These are phyloP conservation scores for Drosophila leonis DNA, from an alignment of 2,888 invertebrate species.

Conservation along the genomic window DNA sequence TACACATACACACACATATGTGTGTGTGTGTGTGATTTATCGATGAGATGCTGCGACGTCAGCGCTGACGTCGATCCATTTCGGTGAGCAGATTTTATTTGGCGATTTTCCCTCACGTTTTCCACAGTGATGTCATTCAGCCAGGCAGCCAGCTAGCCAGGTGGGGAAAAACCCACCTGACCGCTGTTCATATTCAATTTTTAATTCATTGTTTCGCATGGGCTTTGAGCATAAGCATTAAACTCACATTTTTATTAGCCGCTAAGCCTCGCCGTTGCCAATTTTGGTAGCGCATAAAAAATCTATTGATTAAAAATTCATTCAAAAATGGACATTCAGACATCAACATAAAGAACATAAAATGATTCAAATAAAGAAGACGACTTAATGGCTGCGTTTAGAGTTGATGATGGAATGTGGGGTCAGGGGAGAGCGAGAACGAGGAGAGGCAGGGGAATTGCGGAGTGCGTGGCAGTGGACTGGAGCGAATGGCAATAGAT, in stretches of 20 bases:
- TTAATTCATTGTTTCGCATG: slow-evolving; percentile 11
- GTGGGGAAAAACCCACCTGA: slow-evolving; percentile 22
- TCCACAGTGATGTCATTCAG: slow-evolving; percentile 44
- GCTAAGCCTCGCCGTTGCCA: slow-evolving; percentile 58
- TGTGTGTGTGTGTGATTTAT: slow-evolving; percentile 48
- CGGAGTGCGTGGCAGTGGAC: neutral
- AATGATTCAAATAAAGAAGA: slow-evolving; percentile 28
- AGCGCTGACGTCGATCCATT: slow-evolving; percentile 72
- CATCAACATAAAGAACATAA: slow-evolving; percentile 53
- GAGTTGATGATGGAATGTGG: neutral
- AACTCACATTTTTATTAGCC: slow-evolving; percentile 44
- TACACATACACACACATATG: slow-evolving; percentile 17
- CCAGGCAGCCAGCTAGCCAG: neutral
- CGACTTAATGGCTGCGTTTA: slow-evolving; percentile 26
- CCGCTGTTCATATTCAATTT: neutral
- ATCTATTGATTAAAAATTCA: slow-evolving; percentile 39
- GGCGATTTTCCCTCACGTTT: slow-evolving; percentile 57
- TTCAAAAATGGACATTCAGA: slow-evolving; percentile 59
- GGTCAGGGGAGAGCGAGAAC: neutral
- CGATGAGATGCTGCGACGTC: slow-evolving; percentile 74
- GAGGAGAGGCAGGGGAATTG: neutral
- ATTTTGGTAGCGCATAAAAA: slow-evolving; percentile 59
- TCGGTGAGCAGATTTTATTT: slow-evolving; percentile 55
- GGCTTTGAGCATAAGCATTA: slow-evolving; percentile 8
- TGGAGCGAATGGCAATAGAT: slow-evolving; percentile 4